These are phyloP conservation scores for Leucoptera coffeella DNA, from an alignment of 2,888 invertebrate species.

Conservation along the genomic window DNA sequence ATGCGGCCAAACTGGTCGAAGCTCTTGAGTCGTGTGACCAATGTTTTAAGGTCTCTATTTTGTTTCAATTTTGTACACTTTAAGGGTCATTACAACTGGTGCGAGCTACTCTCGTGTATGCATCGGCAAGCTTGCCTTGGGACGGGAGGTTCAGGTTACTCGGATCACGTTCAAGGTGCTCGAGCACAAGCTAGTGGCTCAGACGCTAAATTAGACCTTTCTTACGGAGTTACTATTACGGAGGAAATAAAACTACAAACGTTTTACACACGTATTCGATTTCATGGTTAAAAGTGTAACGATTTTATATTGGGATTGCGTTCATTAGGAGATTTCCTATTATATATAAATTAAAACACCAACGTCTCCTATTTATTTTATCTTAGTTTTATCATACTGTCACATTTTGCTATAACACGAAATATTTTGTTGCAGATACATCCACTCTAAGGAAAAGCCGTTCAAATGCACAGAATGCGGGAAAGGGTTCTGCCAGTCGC, in stretches of 20 bases:
- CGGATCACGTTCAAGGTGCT: constrained; percentile 48
- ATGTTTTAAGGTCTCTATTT: constrained; percentile 16
- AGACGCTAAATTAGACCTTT: constrained; percentile 16
- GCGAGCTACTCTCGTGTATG: constrained; percentile 18
- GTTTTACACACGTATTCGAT: too few relatives aligned
- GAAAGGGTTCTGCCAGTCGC: constrained; percentile 94
- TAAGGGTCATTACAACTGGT: constrained; percentile 23
- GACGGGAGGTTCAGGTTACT: constrained; percentile 40
- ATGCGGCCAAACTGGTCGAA: constrained; percentile 28
- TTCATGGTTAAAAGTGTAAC: too few relatives aligned
- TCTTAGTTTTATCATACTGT: too few relatives aligned
- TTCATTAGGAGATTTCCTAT: too few relatives aligned
- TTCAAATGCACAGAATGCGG: constrained; percentile 95
- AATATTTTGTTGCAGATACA: constrained; percentile 70
- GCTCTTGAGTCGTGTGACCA: constrained; percentile 34
- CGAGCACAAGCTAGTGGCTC: constrained; percentile 20
- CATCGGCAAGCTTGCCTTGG: constrained; percentile 38
- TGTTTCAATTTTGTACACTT: too few relatives aligned
- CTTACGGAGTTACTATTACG: constrained; percentile 13
- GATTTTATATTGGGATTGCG: too few relatives aligned
- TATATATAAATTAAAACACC: too few relatives aligned
- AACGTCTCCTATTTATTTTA: too few relatives aligned
- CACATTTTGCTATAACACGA: too few relatives aligned
- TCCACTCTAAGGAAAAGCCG: constrained; percentile 95
- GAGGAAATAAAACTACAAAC: too few relatives aligned